Percentiles rank a stretch among this genome's conserved stretches.
phyloP scores from a whole-genome alignment of 2,113 vertebrate genomes.

The Callorhinus ursinus region DNA sequence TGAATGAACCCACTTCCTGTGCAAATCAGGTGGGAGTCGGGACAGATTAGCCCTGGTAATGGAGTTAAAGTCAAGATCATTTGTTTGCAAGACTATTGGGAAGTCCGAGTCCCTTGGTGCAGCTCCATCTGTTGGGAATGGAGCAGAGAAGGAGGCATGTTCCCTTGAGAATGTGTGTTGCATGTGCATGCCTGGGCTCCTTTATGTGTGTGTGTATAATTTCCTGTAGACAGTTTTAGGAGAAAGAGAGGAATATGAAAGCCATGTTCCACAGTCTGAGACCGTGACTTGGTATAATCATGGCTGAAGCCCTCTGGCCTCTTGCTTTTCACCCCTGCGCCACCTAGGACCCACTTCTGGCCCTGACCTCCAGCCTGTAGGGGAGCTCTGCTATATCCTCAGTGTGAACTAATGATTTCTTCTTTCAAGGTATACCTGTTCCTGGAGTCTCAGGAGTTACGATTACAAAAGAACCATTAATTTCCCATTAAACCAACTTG shows the following conservation, averaged over 20 bases:
- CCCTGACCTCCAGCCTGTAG: not conserved
- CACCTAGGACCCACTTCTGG: not conserved
- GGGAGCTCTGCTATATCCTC: not conserved
- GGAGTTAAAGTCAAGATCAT: conserved; percentile 77
- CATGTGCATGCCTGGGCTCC: fast-evolving
- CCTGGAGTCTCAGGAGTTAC: not conserved
- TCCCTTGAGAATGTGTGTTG: not conserved
- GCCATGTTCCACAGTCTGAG: not conserved
- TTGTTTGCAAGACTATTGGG: conserved; percentile 72
- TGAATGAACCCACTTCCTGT: conserved; percentile 76
- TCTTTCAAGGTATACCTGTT: not conserved
- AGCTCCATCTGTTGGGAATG: not conserved
- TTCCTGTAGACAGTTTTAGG: not conserved
- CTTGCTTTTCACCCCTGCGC: not conserved
- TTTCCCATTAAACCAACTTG: not conserved
- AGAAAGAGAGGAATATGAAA: not conserved
- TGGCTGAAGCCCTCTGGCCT: not conserved
- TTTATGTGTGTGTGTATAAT: no score
- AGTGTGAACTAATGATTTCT: not conserved
- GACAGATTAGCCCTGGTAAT: conserved; percentile 73
- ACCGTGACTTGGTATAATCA: not conserved
- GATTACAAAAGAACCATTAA: not conserved
- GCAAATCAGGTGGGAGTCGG: conserved; percentile 67
- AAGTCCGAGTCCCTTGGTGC: conserved; percentile 48
- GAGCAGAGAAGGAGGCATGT: not conserved